Percentiles rank a stretch among this genome's conserved stretches.
Conservation (phyloP, 2,888 invertebrate species). For the Drosophila kanekoi region DNA sequence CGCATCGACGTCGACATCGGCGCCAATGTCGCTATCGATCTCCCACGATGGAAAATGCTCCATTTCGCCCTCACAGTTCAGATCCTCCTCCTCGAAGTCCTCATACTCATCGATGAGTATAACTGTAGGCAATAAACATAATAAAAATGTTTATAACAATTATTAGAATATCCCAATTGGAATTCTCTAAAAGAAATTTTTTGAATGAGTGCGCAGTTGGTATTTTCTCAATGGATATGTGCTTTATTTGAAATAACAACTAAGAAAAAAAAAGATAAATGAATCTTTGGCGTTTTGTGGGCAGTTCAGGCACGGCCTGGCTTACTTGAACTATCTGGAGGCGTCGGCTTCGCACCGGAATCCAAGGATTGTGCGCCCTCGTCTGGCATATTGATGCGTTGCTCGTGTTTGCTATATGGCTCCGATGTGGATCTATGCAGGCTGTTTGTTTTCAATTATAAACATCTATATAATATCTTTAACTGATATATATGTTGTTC, state of each 20-base stretch:
- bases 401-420: constrained; percentile 84
- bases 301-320: constrained; percentile 40
- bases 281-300: constrained; percentile 34
- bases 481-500: not conserved
- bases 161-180: not conserved
- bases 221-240: constrained; percentile 11
- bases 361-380: constrained; percentile 82
- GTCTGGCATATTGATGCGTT: constrained; percentile 86
- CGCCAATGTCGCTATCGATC: constrained; percentile 85
- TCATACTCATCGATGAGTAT: constrained; percentile 85
- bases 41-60: constrained; percentile 85
- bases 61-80: constrained; percentile 85
- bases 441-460: constrained; percentile 33
- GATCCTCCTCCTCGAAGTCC: constrained; percentile 85
- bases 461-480: not conserved
- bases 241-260: constrained; percentile 44
- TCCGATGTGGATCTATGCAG: constrained; percentile 85
- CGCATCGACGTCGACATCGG: constrained; percentile 85
- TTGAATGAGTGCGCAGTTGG: constrained; percentile 5
- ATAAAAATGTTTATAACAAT: not conserved
- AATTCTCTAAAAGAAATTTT: not conserved
- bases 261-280: constrained; percentile 2
- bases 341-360: constrained; percentile 86
- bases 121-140: constrained; percentile 65
- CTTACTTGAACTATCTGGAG: constrained; percentile 89